phyloP scores from a whole-genome alignment of 2,113 vertebrate genomes.

The Halichoerus grypus region DNA sequence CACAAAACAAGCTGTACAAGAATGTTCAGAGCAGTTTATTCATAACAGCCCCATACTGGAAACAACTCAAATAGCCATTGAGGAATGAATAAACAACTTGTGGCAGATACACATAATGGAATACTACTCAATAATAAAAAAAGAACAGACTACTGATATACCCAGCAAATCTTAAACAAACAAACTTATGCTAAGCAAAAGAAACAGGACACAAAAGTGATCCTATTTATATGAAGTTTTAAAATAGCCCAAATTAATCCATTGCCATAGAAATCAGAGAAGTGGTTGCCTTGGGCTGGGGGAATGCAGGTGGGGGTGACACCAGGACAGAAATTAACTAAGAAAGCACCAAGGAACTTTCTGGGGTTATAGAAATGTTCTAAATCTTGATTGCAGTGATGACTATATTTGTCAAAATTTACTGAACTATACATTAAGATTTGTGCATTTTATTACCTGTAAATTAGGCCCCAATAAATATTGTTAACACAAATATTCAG shows the following conservation, averaged over 20 bases:
- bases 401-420: background rate
- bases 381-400: background rate
- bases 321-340: background rate
- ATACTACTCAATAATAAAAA: background rate
- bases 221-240: background rate
- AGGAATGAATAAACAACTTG: background rate
- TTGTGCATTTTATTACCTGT: background rate
- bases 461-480: background rate
- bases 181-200: background rate
- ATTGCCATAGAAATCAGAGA: background rate
- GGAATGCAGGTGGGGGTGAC: fast-evolving
- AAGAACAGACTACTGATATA: background rate
- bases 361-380: background rate
- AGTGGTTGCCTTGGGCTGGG: background rate
- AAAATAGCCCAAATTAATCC: background rate
- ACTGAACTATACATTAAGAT: background rate
- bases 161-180: background rate
- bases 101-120: background rate
- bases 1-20: background rate
- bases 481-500: background rate
- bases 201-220: background rate
- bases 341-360: background rate
- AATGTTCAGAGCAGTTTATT: background rate
- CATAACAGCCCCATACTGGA: background rate
- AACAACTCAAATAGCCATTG: background rate